Conservation (phyloP, 1,140 invertebrate species). For the Aphelinus certus region DNA sequence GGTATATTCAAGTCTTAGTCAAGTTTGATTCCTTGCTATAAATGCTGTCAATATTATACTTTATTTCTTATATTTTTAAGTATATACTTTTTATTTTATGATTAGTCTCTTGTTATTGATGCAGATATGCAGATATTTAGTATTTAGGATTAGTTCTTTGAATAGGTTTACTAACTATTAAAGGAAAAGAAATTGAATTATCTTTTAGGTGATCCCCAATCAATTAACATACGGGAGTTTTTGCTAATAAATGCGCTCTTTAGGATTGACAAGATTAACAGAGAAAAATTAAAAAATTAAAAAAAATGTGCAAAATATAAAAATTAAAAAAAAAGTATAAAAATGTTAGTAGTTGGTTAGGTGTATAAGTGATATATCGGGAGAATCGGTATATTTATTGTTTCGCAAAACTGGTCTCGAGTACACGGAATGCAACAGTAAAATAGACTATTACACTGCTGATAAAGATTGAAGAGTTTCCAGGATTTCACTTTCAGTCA, state of each 20-base stretch:
- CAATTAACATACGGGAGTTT: conserved; percentile 54
- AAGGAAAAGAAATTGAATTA: conserved; percentile 3
- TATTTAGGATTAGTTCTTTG: conserved; percentile 13
- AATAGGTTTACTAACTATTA: conserved; percentile 26
- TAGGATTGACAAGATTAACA: conserved; percentile 56
- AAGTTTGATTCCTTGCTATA: conserved; percentile 23
- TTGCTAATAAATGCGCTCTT: conserved; percentile 57
- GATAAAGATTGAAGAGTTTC: conserved; percentile 7
- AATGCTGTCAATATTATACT: conserved; percentile 36
- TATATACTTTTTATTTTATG: conserved; percentile 28
- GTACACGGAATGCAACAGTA: conserved; percentile 21
- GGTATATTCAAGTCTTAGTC: background rate
- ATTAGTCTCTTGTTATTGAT: conserved; percentile 17
- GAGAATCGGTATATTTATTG: conserved; percentile 40
- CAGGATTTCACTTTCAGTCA: too few species aligned
- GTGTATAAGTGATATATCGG: conserved; percentile 40
- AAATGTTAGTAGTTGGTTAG: conserved; percentile 51
- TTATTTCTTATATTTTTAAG: conserved; percentile 20
- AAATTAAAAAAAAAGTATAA: conserved; percentile 46
- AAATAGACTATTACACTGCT: conserved; percentile 21
- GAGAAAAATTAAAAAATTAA: conserved; percentile 46
- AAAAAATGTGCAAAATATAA: conserved; percentile 47
- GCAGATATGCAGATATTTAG: conserved; percentile 27
- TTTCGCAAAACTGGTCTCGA: conserved; percentile 30
- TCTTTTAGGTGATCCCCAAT: conserved; percentile 47